Percentiles rank a stretch among this genome's conserved stretches.
These are phyloP conservation scores for Peromyscus melanophrys DNA, from an alignment of 2,797 vertebrate species.

Conservation along the genomic window DNA sequence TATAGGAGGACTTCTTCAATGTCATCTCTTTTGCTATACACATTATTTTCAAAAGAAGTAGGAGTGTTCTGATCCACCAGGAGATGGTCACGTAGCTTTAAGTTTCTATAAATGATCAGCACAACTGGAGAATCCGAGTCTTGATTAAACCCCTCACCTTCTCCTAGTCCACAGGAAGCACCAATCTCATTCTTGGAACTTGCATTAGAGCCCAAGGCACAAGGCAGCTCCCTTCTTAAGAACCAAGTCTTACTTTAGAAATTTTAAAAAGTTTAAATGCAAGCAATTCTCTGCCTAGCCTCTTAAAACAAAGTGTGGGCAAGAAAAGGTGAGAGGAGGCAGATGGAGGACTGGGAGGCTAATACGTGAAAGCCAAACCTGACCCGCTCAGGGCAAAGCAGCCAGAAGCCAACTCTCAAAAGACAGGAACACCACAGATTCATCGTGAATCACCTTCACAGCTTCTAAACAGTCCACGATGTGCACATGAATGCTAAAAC, in stretches of 20 bases:
- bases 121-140: not conserved
- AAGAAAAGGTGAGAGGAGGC: not conserved
- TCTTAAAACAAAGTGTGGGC: conserved; percentile 1
- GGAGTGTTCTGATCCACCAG: not conserved
- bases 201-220: not conserved
- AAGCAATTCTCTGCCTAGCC: not conserved
- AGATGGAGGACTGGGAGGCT: not conserved
- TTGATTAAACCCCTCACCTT: not conserved
- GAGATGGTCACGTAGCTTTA: not conserved
- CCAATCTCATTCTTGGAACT: not conserved
- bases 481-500: conserved; percentile 43
- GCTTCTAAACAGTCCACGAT: conserved; percentile 6
- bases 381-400: not conserved
- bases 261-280: conserved; percentile 28
- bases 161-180: not conserved
- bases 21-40: conserved; percentile 40
- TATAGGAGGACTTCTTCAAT: conserved; percentile 85
- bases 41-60: conserved; percentile 57
- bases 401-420: not conserved
- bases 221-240: not conserved
- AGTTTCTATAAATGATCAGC: conserved; percentile 15
- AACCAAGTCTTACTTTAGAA: not conserved
- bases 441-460: not conserved
- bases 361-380: not conserved
- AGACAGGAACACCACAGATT: not conserved